A percentile compares a stretch with the other conserved stretches of the same genome.
Evolutionary conservation across 2,113 vertebrate species (phyloP).

Genomic region (Brachirus orientalis): DNA sequence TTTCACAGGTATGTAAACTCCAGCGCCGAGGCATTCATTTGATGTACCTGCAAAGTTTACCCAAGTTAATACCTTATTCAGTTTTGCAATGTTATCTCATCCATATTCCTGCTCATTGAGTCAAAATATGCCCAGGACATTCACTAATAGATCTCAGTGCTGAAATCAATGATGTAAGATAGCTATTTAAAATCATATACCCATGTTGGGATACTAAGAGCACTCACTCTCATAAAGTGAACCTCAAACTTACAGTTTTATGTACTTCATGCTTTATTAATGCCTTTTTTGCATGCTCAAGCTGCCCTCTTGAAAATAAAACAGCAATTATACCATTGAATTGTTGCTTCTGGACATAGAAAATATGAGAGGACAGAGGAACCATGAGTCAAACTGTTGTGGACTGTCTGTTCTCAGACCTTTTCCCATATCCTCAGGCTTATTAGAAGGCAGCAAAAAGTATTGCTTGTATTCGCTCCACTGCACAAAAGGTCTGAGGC

Average conservation of each 20-base stretch:
- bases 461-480: conserved; percentile 46
- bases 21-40: conserved; percentile 68
- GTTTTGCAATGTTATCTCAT: conserved; percentile 60
- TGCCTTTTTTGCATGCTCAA: conserved; percentile 21
- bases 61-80: conserved; percentile 71
- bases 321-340: conserved; percentile 48
- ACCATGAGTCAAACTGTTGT: conserved; percentile 27
- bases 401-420: conserved; percentile 43
- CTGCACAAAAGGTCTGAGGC: conserved; percentile 50
- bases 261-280: conserved; percentile 47
- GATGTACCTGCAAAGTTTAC: conserved; percentile 74
- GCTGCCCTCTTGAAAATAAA: conserved; percentile 55
- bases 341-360: conserved; percentile 56
- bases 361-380: neutral
- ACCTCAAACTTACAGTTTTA: conserved; percentile 51
- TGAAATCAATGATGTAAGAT: conserved; percentile 27
- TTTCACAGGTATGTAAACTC: conserved; percentile 78
- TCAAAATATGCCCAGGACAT: conserved; percentile 28
- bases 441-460: conserved; percentile 57
- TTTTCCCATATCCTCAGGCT: conserved; percentile 49
- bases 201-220: conserved; percentile 15
- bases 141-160: conserved; percentile 36
- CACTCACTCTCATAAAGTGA: conserved; percentile 23
- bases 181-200: conserved; percentile 33
- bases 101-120: conserved; percentile 44